Conservation (phyloP, 35 echinoderm and acorn worm species). For the Anneissia japonica region DNA sequence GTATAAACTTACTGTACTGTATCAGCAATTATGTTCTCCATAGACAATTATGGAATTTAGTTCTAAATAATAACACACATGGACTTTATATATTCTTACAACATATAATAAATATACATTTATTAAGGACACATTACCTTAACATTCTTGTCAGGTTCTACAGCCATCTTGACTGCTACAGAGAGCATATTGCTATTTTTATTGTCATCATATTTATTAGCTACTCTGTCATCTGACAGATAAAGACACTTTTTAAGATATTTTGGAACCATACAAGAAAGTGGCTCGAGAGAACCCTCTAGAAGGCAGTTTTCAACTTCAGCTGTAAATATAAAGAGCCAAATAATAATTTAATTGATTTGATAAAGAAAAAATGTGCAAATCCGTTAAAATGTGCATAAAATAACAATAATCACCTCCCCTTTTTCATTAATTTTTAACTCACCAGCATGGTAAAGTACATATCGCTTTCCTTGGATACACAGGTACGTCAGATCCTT, state of each 20-base stretch:
- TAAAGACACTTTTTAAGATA: conserved; percentile 77
- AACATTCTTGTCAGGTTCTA: conserved; percentile 74
- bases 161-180: conserved; percentile 72
- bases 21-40: too few species aligned
- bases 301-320: conserved; percentile 21
- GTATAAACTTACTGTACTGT: too few species aligned
- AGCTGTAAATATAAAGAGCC: conserved; percentile 30
- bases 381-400: too few species aligned
- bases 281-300: conserved; percentile 19
- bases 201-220: conserved; percentile 35
- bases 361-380: too few species aligned
- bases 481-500: conserved; percentile 62
- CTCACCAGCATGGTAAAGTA: conserved; percentile 46
- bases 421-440: neutral
- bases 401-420: too few species aligned
- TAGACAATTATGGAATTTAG: too few species aligned
- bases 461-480: conserved; percentile 61
- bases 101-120: too few species aligned
- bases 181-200: conserved; percentile 74
- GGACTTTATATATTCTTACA: too few species aligned
- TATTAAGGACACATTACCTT: conserved; percentile 67
- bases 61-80: too few species aligned
- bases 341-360: too few species aligned
- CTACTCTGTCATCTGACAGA: conserved; percentile 75
- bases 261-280: conserved; percentile 42